Percentiles rank a stretch among this genome's conserved stretches.
Conservation (phyloP, 2,113 vertebrate genomes). For the Glaucidium brasilianum region DNA sequence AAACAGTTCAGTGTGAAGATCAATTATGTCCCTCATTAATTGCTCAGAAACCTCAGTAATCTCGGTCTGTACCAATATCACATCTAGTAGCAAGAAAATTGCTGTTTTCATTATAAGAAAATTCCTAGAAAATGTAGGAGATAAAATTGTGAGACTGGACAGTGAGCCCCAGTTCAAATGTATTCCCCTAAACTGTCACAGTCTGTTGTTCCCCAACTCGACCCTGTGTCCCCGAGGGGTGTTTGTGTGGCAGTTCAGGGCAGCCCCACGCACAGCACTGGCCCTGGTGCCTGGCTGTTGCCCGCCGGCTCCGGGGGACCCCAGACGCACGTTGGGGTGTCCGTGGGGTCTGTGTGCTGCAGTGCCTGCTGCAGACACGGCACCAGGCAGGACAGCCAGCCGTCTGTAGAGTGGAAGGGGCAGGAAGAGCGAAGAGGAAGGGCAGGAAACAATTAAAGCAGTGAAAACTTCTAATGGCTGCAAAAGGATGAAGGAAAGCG, state of each 20-base stretch:
- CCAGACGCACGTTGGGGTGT: accelerated
- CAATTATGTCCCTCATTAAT: not conserved
- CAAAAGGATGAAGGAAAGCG: not conserved
- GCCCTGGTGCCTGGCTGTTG: not conserved
- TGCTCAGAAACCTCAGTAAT: not conserved
- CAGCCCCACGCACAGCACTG: not conserved
- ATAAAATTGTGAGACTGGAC: not conserved
- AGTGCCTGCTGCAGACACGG: not conserved
- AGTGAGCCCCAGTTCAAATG: not conserved
- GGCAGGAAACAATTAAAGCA: not conserved
- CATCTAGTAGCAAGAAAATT: not conserved
- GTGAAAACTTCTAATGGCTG: not conserved
- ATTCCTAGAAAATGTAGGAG: not conserved
- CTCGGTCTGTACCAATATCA: not conserved
- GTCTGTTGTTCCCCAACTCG: not conserved
- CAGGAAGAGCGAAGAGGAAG: not conserved
- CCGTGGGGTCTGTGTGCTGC: not conserved
- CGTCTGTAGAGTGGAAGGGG: not conserved
- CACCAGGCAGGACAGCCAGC: not conserved
- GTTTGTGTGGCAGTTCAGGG: not conserved
- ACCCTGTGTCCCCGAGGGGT: not conserved
- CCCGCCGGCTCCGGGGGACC: not conserved
- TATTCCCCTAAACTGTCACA: not conserved
- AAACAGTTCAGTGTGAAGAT: not conserved
- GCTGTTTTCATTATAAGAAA: not conserved